Evolutionary conservation across 2,113 vertebrate genomes (phyloP).

Genomic region (Hyperopisus bebe): DNA sequence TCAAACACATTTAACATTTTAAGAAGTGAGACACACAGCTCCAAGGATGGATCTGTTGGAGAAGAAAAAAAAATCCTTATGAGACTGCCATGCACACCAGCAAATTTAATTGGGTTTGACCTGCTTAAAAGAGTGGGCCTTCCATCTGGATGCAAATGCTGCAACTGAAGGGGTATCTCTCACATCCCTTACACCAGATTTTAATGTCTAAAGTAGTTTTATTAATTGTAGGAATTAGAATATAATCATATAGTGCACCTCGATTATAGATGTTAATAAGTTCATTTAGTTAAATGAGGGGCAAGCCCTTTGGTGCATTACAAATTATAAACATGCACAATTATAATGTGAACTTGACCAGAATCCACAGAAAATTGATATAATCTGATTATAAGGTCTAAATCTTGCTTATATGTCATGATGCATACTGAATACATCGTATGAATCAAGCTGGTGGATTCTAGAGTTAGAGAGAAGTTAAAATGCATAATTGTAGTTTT

Average conservation of each 20-base stretch:
- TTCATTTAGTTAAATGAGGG: not conserved
- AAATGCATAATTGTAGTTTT: not conserved
- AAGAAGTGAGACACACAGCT: not conserved
- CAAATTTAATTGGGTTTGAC: not conserved
- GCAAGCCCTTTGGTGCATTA: not conserved
- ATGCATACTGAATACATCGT: not conserved
- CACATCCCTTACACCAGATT: not conserved
- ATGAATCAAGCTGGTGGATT: not conserved
- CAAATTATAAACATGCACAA: not conserved
- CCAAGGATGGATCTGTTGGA: not conserved
- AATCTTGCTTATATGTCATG: not conserved
- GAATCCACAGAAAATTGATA: not conserved
- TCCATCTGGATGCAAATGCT: not conserved
- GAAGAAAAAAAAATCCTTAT: not conserved
- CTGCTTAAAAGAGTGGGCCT: not conserved
- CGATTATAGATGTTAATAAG: not conserved
- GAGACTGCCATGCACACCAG: not conserved
- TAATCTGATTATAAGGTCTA: not conserved
- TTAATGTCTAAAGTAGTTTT: not conserved
- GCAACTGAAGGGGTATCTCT: not conserved
- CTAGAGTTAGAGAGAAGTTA: not conserved
- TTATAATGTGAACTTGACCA: not conserved
- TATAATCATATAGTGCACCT: not conserved
- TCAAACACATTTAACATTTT: not conserved
- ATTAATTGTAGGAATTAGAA: not conserved